phyloP scores from a whole-genome alignment of 1,140 invertebrate genomes.

The Acromyrmex charruanus region DNA sequence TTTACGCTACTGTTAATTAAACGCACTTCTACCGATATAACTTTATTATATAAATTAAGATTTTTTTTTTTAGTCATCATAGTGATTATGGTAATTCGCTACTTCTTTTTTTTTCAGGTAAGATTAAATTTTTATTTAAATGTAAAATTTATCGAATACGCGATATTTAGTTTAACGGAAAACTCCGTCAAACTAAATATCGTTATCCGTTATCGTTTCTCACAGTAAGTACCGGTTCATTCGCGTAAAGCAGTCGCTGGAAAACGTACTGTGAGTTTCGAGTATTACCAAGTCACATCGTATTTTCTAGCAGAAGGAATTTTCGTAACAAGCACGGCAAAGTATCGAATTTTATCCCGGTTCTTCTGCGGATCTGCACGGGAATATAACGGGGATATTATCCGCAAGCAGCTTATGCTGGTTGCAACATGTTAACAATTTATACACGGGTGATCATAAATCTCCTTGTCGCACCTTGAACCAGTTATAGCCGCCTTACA shows the following conservation, averaged over 20 bases:
- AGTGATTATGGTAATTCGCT: slow-evolving; percentile 5
- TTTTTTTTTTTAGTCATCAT: background rate
- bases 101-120: background rate
- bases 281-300: slow-evolving; percentile 20
- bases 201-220: background rate
- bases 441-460: slow-evolving; percentile 62
- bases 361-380: slow-evolving; percentile 26
- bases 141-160: background rate
- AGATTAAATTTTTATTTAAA: slow-evolving; percentile 28
- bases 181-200: background rate
- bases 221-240: background rate
- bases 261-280: slow-evolving; percentile 6
- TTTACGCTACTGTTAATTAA: background rate
- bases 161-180: slow-evolving; percentile 31
- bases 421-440: slow-evolving; percentile 62
- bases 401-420: slow-evolving; percentile 57
- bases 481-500: slow-evolving; percentile 61
- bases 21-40: background rate
- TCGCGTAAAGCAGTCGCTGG: background rate
- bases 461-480: slow-evolving; percentile 64
- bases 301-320: slow-evolving; percentile 41
- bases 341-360: slow-evolving; percentile 50
- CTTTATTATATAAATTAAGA: background rate
- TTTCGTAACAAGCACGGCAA: slow-evolving; percentile 26
- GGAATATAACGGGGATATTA: slow-evolving; percentile 48